Percentiles rank a stretch among this genome's conserved stretches.
Conservation (phyloP, 2,113 vertebrate genomes). For the Columba livia region DNA sequence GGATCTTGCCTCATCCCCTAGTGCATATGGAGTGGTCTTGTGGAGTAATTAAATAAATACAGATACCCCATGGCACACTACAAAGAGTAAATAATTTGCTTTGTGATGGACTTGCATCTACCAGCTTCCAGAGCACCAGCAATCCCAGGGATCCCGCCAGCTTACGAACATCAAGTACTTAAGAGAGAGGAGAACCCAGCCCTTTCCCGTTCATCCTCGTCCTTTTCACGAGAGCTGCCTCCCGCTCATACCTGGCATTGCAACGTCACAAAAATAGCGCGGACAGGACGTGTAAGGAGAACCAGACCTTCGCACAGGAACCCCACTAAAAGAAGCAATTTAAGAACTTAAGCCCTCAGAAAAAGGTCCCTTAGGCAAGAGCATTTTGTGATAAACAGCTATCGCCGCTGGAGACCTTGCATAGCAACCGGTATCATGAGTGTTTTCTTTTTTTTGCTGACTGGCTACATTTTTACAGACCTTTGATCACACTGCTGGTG, state of each 20-base stretch:
- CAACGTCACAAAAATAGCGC: neutral
- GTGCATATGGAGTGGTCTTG: conserved; percentile 27
- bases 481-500: neutral
- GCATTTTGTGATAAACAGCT: neutral
- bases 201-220: neutral
- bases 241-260: neutral
- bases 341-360: conserved; percentile 52
- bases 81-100: neutral
- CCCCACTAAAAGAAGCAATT: neutral
- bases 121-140: conserved; percentile 46
- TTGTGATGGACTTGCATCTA: neutral
- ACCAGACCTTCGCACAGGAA: neutral
- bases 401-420: conserved; percentile 34
- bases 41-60: conserved; percentile 3
- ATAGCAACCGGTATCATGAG: conserved; percentile 35
- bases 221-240: neutral
- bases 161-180: neutral
- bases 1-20: conserved; percentile 40
- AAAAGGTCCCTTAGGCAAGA: conserved; percentile 34
- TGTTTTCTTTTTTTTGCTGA: conserved; percentile 8
- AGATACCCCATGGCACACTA: neutral
- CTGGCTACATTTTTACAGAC: conserved; percentile 45
- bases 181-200: neutral
- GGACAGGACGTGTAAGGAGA: neutral
- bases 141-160: neutral